These are phyloP conservation scores for Menidia menidia DNA, from an alignment of 2,797 vertebrate species.

Conservation along the genomic window DNA sequence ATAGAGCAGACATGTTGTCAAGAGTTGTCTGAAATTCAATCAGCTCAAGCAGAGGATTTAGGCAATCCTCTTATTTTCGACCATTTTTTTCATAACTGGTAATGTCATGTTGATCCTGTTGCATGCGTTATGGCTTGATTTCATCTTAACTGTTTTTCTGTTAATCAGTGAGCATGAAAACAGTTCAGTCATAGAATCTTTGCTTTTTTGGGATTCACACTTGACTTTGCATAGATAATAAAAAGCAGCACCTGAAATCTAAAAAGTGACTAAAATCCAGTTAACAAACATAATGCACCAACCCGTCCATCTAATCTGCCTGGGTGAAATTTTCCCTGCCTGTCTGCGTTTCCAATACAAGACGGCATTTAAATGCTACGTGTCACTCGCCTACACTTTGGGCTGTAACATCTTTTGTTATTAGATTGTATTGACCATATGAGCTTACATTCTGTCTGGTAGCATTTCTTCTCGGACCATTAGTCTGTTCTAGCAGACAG, in stretches of 20 bases:
- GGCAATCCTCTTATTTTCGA: conserved; percentile 18
- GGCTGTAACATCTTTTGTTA: conserved; percentile 1
- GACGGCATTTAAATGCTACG: neutral
- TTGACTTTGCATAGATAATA: neutral
- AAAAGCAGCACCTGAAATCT: neutral
- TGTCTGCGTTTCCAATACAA: neutral
- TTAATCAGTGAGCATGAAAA: neutral
- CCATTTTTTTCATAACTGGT: conserved; percentile 5
- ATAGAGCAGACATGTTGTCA: conserved; percentile 42
- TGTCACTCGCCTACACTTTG: too few relatives aligned
- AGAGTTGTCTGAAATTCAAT: conserved; percentile 31
- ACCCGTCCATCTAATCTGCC: neutral
- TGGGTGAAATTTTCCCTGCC: neutral
- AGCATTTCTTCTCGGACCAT: conserved; percentile 29
- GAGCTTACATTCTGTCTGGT: conserved; percentile 16
- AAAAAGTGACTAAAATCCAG: neutral
- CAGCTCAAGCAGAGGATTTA: conserved; percentile 25
- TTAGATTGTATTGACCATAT: conserved; percentile 2
- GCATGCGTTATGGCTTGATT: neutral
- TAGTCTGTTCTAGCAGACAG: conserved; percentile 28
- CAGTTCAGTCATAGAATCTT: conserved; percentile 9
- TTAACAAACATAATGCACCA: neutral
- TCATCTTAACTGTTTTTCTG: conserved; percentile 6
- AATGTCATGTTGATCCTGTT: conserved; percentile 11
- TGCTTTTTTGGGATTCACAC: too few relatives aligned